A percentile compares a stretch with the other conserved stretches of the same genome.
phyloP scores from a whole-genome alignment of 1,140 invertebrate species.

The Cyrtorhinus lividipennis region DNA sequence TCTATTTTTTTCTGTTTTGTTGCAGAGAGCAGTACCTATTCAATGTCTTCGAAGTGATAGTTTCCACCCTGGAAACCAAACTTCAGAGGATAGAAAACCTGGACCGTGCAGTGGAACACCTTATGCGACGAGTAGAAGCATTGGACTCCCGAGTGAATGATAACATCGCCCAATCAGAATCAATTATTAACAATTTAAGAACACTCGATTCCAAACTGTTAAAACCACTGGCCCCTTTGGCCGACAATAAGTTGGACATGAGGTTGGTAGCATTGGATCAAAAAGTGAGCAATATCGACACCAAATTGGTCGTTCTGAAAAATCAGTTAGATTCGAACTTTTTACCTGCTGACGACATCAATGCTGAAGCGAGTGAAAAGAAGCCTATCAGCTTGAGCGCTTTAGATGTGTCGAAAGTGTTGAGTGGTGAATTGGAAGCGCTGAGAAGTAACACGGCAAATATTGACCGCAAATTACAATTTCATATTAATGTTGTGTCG shows the following conservation, averaged over 20 bases:
- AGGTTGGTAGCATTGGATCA: conserved; percentile 53
- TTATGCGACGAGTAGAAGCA: conserved; percentile 65
- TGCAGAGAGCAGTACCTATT: conserved; percentile 76
- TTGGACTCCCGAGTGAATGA: conserved; percentile 63
- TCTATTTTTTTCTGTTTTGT: conserved; percentile 35
- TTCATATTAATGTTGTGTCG: conserved; percentile 66
- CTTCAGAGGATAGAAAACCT: conserved; percentile 71
- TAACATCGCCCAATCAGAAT: conserved; percentile 69
- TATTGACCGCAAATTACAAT: conserved; percentile 67
- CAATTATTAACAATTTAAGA: conserved; percentile 55
- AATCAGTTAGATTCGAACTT: conserved; percentile 69
- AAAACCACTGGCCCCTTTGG: conserved; percentile 32
- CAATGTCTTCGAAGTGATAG: conserved; percentile 74
- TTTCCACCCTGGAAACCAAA: conserved; percentile 72
- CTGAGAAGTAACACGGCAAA: conserved; percentile 54
- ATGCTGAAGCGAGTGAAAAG: conserved; percentile 69
- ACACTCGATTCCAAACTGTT: conserved; percentile 57
- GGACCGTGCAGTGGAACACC: conserved; percentile 67
- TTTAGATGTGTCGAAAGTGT: conserved; percentile 59
- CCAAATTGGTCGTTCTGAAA: conserved; percentile 58
- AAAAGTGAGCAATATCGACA: conserved; percentile 65
- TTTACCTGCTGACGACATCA: conserved; percentile 60
- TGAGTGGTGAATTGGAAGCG: conserved; percentile 59
- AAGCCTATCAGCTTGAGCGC: conserved; percentile 58
- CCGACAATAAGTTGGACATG: conserved; percentile 38